Conservation (phyloP, 2,113 vertebrate genomes). For the Acinonyx jubatus region DNA sequence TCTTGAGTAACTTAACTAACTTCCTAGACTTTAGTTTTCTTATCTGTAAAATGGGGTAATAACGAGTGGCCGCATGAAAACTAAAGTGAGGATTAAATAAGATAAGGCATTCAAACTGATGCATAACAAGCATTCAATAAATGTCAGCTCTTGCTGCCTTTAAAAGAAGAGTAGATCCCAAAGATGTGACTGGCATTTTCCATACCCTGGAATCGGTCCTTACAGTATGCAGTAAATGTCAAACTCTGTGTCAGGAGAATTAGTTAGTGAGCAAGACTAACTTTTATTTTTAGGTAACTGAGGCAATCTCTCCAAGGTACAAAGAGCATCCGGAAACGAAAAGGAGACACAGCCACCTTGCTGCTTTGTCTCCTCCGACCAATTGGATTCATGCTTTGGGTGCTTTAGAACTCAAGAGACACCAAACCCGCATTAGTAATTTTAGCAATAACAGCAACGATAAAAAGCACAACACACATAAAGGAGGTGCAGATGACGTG, state of each 20-base stretch:
- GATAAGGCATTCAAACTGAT: background rate
- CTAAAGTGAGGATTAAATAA: background rate
- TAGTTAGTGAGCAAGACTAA: background rate
- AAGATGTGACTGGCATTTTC: background rate
- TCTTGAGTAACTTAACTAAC: background rate
- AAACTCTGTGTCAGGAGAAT: slow-evolving; percentile 13
- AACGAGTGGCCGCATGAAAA: background rate
- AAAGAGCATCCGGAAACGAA: background rate
- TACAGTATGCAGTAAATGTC: background rate
- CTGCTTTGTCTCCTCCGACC: background rate
- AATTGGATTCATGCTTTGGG: background rate
- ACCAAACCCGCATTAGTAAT: slow-evolving; percentile 45
- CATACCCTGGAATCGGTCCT: background rate
- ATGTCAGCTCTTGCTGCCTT: background rate
- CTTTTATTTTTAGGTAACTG: background rate
- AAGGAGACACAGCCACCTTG: background rate
- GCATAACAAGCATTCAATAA: background rate
- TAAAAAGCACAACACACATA: slow-evolving; percentile 43
- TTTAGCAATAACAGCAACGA: slow-evolving; percentile 2
- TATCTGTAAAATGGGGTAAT: background rate
- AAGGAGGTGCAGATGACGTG: slow-evolving; percentile 47
- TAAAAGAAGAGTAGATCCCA: background rate
- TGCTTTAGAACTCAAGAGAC: background rate
- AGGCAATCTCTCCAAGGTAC: background rate
- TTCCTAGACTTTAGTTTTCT: background rate